Evolutionary conservation across 2,797 vertebrate genomes (phyloP).

Genomic region (Onychomys arenicola): DNA sequence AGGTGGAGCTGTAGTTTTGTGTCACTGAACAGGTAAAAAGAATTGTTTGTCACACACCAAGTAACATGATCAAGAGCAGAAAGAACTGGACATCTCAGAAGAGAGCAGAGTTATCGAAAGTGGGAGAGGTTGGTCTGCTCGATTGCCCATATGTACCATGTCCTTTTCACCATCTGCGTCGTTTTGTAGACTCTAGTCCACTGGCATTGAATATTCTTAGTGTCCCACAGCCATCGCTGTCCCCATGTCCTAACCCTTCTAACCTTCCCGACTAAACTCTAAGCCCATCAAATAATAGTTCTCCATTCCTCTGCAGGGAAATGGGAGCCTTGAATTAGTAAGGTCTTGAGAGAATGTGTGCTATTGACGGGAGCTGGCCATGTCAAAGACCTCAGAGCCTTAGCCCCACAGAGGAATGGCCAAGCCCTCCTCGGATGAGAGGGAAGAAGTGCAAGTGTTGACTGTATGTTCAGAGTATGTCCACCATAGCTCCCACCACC

Average conservation of each 20-base stretch:
- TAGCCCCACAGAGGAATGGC: background rate
- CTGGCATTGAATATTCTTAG: background rate
- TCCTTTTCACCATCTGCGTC: background rate
- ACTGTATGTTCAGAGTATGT: background rate
- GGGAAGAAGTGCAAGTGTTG: background rate
- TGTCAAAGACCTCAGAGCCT: background rate
- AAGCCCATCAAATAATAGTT: background rate
- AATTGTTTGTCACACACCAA: background rate
- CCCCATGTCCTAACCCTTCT: background rate
- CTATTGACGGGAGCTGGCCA: background rate
- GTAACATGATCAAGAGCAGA: background rate
- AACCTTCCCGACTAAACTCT: background rate
- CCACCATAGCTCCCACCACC: background rate
- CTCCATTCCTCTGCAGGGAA: background rate
- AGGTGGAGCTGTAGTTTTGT: background rate
- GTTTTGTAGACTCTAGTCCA: background rate
- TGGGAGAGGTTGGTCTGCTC: background rate
- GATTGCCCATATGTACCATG: fast-evolving
- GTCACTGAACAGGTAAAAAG: background rate
- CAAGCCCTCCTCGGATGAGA: background rate
- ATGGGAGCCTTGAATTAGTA: background rate
- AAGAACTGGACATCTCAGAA: background rate
- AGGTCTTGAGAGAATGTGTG: background rate
- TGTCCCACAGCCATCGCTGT: background rate
- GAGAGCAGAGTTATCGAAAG: background rate